Evolutionary conservation across 2,888 invertebrate genomes (phyloP), one percentile per base, ranked within the genome.

Genomic region (Polietes domitor): DNA sequence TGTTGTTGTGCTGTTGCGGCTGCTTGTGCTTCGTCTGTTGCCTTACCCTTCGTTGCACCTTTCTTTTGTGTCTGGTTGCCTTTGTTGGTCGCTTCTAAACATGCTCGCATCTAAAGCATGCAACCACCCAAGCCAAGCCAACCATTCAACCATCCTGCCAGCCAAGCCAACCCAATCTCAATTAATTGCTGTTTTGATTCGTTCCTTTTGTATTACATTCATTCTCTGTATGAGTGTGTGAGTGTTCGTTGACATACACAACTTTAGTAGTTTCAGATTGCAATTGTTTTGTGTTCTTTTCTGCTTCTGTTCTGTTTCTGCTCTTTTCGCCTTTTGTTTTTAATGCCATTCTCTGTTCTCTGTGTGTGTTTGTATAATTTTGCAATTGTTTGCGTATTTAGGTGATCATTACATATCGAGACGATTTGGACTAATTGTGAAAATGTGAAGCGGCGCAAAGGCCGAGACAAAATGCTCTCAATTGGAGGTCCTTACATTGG

Each of bases 41-140:
- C 50, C 37, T 43, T 68, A 68, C 70, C 65, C 68, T 83, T 65
- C 73, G 24, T 72, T 68, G 68, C 41, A 43, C 43, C 58, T 19
- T 41, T 80, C 41, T 77, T 83, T 83, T 76, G 76, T 83, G 79
- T 83, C 83, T 83, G 83, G 58, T 68, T 47, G 55, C 50, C 76
- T 63, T 73, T 76, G 55, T 70, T 68, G 28, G 50, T 71, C 63
- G 6, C 53, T 78, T 24, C 72, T 71, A 53, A 53, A 53, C 21
- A n/a, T 53, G 41, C 37, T 68, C 43, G 43, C 10, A 41, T 68
- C 43, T 24, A 43, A 43, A 68, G 68, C 68, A 68, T 68, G 68
- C 68, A 68, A 24, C 68, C 41, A 68, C 1, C 53, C 53, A 10
- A 21, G 17, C 37, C 32, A 37, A n/a, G 7, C 43, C 21, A 68